These are phyloP conservation scores for Menidia menidia DNA, from an alignment of 2,797 vertebrate species.

Conservation along the genomic window DNA sequence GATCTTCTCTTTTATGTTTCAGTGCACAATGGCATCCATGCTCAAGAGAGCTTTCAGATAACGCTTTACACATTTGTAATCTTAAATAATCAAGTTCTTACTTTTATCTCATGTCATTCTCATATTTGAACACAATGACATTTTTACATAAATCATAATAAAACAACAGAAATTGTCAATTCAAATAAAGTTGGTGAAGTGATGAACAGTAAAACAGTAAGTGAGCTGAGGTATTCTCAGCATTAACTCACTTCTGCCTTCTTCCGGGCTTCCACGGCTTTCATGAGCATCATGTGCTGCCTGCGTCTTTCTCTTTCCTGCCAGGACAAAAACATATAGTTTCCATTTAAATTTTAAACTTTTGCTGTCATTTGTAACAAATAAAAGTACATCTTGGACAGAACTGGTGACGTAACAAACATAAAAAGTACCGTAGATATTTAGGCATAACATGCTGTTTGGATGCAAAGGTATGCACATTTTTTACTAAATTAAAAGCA, in stretches of 20 bases:
- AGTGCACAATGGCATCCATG: no score
- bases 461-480: conserved; percentile 79
- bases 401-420: neutral
- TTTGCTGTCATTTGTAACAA: no score
- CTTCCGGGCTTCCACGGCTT: conserved; percentile 94
- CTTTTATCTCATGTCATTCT: neutral
- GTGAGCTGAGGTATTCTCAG: neutral
- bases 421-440: neutral
- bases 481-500: conserved; percentile 77
- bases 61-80: neutral
- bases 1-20: no score
- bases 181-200: neutral
- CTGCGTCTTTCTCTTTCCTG: conserved; percentile 93
- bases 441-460: conserved; percentile 54
- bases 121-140: neutral
- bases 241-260: conserved; percentile 90
- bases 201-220: neutral
- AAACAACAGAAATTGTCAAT: neutral
- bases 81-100: neutral
- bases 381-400: neutral
- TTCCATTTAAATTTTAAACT: conserved; percentile 1
- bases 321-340: conserved; percentile 50
- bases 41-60: neutral
- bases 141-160: neutral
- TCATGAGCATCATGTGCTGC: conserved; percentile 96